phyloP scores from a whole-genome alignment of 2,113 vertebrate genomes.

The Takifugu bimaculatus region DNA sequence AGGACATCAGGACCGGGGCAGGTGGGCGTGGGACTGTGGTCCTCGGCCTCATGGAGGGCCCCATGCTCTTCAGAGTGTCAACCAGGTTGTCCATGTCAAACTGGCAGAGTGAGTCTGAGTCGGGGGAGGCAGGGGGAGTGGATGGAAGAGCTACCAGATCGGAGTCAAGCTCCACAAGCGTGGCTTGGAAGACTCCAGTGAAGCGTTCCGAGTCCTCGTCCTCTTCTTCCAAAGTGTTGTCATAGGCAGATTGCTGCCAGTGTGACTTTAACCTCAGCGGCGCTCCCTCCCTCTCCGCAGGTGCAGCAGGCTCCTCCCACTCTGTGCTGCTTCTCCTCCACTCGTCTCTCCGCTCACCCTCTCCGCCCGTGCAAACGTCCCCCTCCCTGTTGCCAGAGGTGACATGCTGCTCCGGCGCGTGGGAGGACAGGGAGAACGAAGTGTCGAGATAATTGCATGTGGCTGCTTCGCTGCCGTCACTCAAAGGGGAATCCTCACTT shows the following conservation, averaged over 20 bases:
- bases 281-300: slow-evolving; percentile 38
- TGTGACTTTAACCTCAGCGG: slow-evolving; percentile 31
- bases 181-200: slow-evolving; percentile 69
- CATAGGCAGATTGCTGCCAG: slow-evolving; percentile 8
- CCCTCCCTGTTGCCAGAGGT: slow-evolving; percentile 26
- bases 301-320: slow-evolving; percentile 61
- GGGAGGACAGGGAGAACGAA: slow-evolving; percentile 15
- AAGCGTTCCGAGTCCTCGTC: neutral
- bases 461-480: slow-evolving; percentile 5
- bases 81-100: slow-evolving; percentile 84
- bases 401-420: slow-evolving; percentile 12
- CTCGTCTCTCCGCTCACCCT: slow-evolving; percentile 12
- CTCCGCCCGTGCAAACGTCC: slow-evolving; percentile 43
- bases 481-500: neutral
- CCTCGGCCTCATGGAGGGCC: slow-evolving; percentile 72
- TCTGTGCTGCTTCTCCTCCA: slow-evolving; percentile 41
- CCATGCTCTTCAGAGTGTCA: slow-evolving; percentile 87
- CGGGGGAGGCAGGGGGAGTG: slow-evolving; percentile 54
- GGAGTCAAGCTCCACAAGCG: slow-evolving; percentile 63
- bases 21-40: slow-evolving; percentile 37
- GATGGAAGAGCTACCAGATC: slow-evolving; percentile 34
- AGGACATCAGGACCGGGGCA: slow-evolving; percentile 54
- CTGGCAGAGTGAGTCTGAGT: slow-evolving; percentile 59
- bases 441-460: slow-evolving; percentile 15
- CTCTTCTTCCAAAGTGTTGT: slow-evolving; percentile 2